These are phyloP conservation scores for Drosophila pseudotalamancana DNA, from an alignment of 2,888 invertebrate species.

Conservation along the genomic window DNA sequence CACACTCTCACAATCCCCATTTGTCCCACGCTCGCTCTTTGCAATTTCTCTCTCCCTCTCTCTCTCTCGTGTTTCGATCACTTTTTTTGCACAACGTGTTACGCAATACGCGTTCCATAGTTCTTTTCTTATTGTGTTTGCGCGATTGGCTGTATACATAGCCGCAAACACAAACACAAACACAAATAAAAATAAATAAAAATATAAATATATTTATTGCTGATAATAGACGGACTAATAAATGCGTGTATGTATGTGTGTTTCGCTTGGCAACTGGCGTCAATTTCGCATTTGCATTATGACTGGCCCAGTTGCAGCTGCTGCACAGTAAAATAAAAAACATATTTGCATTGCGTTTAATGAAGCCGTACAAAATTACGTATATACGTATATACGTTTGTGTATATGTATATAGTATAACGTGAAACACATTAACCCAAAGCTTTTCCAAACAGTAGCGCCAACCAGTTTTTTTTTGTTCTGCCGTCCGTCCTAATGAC, in stretches of 20 bases:
- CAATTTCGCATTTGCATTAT: conserved; percentile 51
- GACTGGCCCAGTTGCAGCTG: conserved; percentile 33
- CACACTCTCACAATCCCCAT: conserved; percentile 12
- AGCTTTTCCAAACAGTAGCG: conserved; percentile 5
- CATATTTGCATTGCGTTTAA: not conserved
- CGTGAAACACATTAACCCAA: no score
- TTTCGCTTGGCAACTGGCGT: conserved; percentile 51
- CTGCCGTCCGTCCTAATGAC: conserved; percentile 47
- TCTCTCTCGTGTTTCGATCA: conserved; percentile 33
- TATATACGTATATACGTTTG: not conserved
- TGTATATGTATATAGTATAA: no score
- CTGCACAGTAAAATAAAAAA: conserved; percentile 12
- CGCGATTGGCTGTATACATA: conserved; percentile 22
- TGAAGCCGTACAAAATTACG: not conserved
- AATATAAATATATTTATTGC: conserved; percentile 20
- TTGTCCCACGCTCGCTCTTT: conserved; percentile 21
- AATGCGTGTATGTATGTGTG: conserved; percentile 1
- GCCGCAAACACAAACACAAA: conserved; percentile 14
- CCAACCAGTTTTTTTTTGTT: conserved; percentile 46
- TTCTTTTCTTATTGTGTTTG: conserved; percentile 39
- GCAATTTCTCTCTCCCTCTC: conserved; percentile 15
- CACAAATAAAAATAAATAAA: conserved; percentile 6
- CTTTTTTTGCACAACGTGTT: conserved; percentile 51
- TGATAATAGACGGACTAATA: conserved; percentile 46
- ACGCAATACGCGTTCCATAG: conserved; percentile 68